A percentile compares a stretch with the other conserved stretches of the same genome.
phyloP scores from a whole-genome alignment of 92 coral and sea anemone genomes.

The Micromussa lordhowensis region DNA sequence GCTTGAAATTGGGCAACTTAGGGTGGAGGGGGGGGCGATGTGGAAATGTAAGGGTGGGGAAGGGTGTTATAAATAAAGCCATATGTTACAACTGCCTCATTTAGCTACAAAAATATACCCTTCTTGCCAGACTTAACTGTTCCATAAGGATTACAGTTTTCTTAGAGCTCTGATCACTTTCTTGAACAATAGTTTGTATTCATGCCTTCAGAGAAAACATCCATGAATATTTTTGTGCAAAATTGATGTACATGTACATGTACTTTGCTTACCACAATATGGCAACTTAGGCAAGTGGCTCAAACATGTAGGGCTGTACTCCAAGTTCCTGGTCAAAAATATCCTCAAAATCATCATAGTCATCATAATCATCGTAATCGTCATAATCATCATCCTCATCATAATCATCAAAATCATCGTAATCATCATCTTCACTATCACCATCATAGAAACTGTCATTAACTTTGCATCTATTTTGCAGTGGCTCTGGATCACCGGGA shows the following conservation, averaged over 20 bases:
- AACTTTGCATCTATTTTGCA: slow-evolving; percentile 4
- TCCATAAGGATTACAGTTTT: neutral
- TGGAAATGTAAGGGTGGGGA: too few species aligned
- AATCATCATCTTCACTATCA: slow-evolving; percentile 29
- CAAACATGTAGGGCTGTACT: slow-evolving; percentile 23
- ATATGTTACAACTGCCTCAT: neutral
- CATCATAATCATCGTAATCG: neutral
- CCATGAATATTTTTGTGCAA: slow-evolving; percentile 43
- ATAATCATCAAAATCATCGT: neutral
- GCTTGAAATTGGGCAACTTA: too few species aligned
- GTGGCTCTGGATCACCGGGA: slow-evolving; percentile 40
- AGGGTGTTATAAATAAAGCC: too few species aligned
- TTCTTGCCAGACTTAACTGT: neutral
- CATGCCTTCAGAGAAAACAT: neutral
- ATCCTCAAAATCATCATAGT: neutral
- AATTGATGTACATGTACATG: too few species aligned
- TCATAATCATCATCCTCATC: neutral
- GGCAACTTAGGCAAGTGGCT: slow-evolving; percentile 19
- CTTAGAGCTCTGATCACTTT: neutral
- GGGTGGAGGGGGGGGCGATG: too few species aligned
- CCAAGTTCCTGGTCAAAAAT: slow-evolving; percentile 17
- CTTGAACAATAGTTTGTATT: neutral
- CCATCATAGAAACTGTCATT: slow-evolving; percentile 18
- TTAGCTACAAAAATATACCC: neutral
- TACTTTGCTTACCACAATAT: neutral